Percentiles rank a stretch among this genome's conserved stretches.
phyloP scores from a whole-genome alignment of 2,113 vertebrate species.

The Turdus rufiventris region DNA sequence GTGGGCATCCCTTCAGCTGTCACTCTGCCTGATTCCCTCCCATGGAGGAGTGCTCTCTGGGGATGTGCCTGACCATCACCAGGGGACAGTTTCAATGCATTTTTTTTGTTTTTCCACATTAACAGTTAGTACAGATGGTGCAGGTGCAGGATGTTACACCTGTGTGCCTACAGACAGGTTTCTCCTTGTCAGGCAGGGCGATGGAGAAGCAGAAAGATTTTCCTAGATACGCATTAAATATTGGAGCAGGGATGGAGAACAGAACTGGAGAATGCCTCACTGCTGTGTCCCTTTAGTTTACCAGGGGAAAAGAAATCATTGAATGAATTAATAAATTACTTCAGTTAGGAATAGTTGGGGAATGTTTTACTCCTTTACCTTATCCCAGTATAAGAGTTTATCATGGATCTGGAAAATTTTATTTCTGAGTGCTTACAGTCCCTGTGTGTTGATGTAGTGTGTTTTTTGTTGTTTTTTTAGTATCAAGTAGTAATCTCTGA shows the following conservation, averaged over 20 bases:
- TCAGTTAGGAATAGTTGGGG: not conserved
- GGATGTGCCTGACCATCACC: not conserved
- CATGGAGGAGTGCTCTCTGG: not conserved
- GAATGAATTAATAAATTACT: not conserved
- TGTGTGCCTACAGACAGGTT: not conserved
- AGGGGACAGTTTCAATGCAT: not conserved
- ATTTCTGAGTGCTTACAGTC: not conserved
- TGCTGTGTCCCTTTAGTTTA: not conserved
- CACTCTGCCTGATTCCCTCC: fast-evolving
- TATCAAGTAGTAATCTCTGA: not conserved
- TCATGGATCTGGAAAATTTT: not conserved
- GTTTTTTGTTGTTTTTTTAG: not conserved
- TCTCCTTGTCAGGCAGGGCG: not conserved
- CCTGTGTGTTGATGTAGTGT: not conserved
- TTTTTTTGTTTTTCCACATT: not conserved
- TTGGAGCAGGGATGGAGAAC: not conserved
- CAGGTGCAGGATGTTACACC: not conserved
- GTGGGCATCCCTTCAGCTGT: not conserved
- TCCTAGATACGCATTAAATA: not conserved
- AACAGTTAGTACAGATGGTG: not conserved
- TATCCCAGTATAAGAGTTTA: not conserved
- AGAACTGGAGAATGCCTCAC: not conserved
- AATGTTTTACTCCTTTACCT: not conserved
- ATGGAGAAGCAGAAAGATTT: not conserved
- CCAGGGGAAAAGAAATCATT: fast-evolving